Percentiles rank a stretch among this genome's conserved stretches.
Evolutionary conservation across 2,888 invertebrate genomes (phyloP).

Genomic region (Synanthedon myopaeformis): DNA sequence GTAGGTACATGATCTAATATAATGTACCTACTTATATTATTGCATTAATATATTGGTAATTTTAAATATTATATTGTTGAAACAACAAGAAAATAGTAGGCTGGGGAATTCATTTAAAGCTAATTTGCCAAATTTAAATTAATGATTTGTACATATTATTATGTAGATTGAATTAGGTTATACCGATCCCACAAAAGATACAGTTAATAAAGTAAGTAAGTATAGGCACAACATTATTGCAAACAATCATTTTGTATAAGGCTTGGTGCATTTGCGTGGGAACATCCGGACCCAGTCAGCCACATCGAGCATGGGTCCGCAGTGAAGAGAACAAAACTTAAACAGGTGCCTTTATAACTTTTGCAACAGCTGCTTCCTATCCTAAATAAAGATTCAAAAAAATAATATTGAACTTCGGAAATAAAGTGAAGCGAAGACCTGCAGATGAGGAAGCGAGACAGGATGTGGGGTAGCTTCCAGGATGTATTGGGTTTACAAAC

Average conservation of each 20-base stretch:
- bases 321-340: slow-evolving; percentile 32
- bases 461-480: slow-evolving; percentile 8
- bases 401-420: neutral
- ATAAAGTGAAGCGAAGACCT: slow-evolving; percentile 17
- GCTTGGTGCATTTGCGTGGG: slow-evolving; percentile 37
- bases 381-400: slow-evolving; percentile 30
- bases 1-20: too few species aligned
- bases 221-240: neutral
- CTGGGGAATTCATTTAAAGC: too few species aligned
- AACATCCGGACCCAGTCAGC: slow-evolving; percentile 39
- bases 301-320: slow-evolving; percentile 9
- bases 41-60: too few species aligned
- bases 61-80: too few species aligned
- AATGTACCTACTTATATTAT: too few species aligned
- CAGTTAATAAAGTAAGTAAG: too few species aligned
- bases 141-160: too few species aligned
- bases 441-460: slow-evolving; percentile 15
- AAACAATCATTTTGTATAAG: neutral
- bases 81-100: too few species aligned
- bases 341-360: slow-evolving; percentile 33
- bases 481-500: slow-evolving; percentile 2
- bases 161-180: too few species aligned
- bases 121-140: too few species aligned
- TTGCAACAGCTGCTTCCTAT: slow-evolving; percentile 42
- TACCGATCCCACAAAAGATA: too few species aligned